A percentile compares a stretch with the other conserved stretches of the same genome.
These are phyloP conservation scores for Gorsachius magnificus DNA, from an alignment of 2,797 vertebrate species.

Conservation along the genomic window DNA sequence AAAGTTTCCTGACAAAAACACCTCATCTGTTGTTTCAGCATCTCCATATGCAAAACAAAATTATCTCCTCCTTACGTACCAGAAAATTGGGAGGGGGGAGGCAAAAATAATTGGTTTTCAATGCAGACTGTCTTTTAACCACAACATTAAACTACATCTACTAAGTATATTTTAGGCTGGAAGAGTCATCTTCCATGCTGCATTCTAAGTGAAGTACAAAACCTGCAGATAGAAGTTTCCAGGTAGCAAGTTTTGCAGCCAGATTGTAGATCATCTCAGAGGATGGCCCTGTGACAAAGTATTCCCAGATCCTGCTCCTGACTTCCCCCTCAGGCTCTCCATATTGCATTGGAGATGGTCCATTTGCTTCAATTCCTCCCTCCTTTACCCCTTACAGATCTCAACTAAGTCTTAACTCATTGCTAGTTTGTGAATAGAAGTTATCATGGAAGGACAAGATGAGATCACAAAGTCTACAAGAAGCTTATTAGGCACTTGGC, in stretches of 20 bases:
- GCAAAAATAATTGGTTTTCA: neutral
- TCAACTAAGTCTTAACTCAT: neutral
- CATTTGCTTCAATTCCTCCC: neutral
- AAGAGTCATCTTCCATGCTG: neutral
- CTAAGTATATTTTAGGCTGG: neutral
- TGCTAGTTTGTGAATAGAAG: neutral
- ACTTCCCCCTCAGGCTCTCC: neutral
- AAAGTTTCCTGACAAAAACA: neutral
- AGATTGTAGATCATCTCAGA: neutral
- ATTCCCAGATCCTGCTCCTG: neutral
- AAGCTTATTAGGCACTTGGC: neutral
- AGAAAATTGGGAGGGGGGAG: neutral
- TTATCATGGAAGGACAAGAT: neutral
- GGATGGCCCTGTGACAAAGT: neutral
- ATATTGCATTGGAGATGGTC: neutral
- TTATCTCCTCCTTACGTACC: neutral
- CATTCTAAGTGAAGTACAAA: neutral
- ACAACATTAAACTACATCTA: neutral
- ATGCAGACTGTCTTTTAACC: neutral
- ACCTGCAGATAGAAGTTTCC: neutral
- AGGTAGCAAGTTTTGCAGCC: neutral
- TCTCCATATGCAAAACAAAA: neutral
- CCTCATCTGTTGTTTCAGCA: neutral
- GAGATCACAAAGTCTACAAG: neutral
- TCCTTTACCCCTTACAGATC: neutral